Evolutionary conservation across 2,888 invertebrate species (phyloP).

Genomic region (Mystacides longicornis): DNA sequence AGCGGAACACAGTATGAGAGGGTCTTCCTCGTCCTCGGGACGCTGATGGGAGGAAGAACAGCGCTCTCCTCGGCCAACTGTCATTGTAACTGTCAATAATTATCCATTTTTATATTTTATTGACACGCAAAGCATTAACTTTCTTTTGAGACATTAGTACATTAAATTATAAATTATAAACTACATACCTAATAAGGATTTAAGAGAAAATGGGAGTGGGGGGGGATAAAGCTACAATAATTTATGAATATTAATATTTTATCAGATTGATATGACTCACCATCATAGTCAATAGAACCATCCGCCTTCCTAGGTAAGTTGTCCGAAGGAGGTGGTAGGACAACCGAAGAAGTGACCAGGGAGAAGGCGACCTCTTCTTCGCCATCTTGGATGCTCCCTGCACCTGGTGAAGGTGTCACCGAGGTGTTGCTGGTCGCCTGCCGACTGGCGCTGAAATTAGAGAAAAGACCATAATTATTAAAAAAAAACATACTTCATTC

Average conservation of each 20-base stretch:
- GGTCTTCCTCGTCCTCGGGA: too few relatives aligned
- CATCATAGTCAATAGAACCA: conserved; percentile 75
- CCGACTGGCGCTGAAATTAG: conserved; percentile 32
- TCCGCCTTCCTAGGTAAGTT: conserved; percentile 53
- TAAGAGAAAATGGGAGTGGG: too few relatives aligned
- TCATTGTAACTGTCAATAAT: too few relatives aligned
- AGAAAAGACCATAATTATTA: background rate
- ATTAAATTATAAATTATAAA: too few relatives aligned
- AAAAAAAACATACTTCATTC: background rate
- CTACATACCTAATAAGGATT: too few relatives aligned
- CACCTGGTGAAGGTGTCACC: conserved; percentile 34
- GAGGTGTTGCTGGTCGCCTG: conserved; percentile 29
- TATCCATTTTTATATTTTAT: too few relatives aligned
- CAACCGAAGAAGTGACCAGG: conserved; percentile 30
- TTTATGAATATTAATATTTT: background rate
- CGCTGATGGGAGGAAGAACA: too few relatives aligned
- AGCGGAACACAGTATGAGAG: too few relatives aligned
- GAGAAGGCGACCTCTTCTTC: conserved; percentile 27
- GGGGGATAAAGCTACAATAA: background rate
- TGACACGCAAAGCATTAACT: too few relatives aligned
- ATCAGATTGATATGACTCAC: conserved; percentile 37
- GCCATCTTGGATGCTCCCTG: conserved; percentile 27
- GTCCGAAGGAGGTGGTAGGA: conserved; percentile 30
- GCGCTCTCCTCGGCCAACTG: too few relatives aligned
- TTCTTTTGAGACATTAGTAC: too few relatives aligned